Conservation (phyloP, 1,140 invertebrate species). For the Nasonia vitripennis region DNA sequence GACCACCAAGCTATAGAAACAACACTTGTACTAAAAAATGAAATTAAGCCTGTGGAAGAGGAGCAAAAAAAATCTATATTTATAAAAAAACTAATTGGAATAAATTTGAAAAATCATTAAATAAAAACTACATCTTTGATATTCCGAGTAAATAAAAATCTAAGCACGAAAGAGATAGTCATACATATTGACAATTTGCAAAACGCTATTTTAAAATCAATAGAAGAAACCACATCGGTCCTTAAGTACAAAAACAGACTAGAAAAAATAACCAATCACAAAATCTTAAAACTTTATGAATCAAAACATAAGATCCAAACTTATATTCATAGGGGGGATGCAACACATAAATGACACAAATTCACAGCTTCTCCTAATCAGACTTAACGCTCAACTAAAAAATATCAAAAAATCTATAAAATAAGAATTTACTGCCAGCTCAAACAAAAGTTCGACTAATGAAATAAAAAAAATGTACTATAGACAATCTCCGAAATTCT, state of each 20-base stretch:
- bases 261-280: constrained; percentile 27
- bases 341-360: not conserved
- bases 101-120: not conserved
- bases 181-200: not conserved
- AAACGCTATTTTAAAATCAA: not conserved
- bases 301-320: constrained; percentile 34
- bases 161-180: constrained; percentile 31
- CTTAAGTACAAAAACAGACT: not conserved
- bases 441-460: constrained; percentile 50
- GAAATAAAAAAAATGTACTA: constrained; percentile 45
- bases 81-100: constrained; percentile 40
- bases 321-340: constrained; percentile 12
- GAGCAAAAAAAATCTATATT: not conserved
- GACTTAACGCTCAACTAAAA: not conserved
- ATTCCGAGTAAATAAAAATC: constrained; percentile 40
- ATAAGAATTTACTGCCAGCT: constrained; percentile 30
- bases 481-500: constrained; percentile 41
- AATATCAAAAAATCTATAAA: constrained; percentile 30
- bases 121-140: not conserved
- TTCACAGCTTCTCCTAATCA: constrained; percentile 6
- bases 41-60: not conserved
- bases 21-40: not conserved
- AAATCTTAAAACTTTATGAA: constrained; percentile 36
- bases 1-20: constrained; percentile 34
- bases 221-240: not conserved